Conservation (phyloP, 2,113 vertebrate species). For the zebrafish (Danio rerio) region DNA sequence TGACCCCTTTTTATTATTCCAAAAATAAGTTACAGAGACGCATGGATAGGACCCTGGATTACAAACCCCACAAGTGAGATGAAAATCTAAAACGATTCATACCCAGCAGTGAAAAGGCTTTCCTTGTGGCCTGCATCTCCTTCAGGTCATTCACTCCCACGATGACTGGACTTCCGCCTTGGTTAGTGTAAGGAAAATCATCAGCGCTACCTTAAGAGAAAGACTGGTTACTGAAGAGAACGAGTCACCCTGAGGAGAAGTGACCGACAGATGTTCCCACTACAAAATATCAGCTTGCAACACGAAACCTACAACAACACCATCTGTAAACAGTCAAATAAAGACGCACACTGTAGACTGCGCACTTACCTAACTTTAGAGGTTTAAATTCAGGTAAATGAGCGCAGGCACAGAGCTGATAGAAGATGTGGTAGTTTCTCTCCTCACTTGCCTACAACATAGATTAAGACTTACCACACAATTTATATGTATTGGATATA, state of each 20-base stretch:
- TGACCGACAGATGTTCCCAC: background rate
- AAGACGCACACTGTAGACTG: background rate
- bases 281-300: background rate
- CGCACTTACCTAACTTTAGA: constrained; percentile 85
- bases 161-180: constrained; percentile 87
- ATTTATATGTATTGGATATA: background rate
- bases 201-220: constrained; percentile 79
- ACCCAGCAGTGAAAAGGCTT: constrained; percentile 90
- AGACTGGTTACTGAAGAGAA: constrained; percentile 33
- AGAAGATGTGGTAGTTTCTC: constrained; percentile 98
- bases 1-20: background rate
- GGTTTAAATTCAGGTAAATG: constrained; percentile 89
- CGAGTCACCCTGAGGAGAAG: background rate
- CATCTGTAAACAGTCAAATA: background rate
- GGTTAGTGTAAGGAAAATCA: constrained; percentile 88
- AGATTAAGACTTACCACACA: background rate
- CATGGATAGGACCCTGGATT: background rate
- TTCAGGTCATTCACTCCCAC: constrained; percentile 88
- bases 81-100: constrained; percentile 46
- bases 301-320: background rate
- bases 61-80: background rate
- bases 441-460: constrained; percentile 86
- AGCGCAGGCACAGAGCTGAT: constrained; percentile 94
- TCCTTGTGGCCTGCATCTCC: constrained; percentile 87
- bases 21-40: background rate